Base-by-base conservation (phyloP, 2,113 vertebrate genomes). In the Vireo altiloquus region DNA sequence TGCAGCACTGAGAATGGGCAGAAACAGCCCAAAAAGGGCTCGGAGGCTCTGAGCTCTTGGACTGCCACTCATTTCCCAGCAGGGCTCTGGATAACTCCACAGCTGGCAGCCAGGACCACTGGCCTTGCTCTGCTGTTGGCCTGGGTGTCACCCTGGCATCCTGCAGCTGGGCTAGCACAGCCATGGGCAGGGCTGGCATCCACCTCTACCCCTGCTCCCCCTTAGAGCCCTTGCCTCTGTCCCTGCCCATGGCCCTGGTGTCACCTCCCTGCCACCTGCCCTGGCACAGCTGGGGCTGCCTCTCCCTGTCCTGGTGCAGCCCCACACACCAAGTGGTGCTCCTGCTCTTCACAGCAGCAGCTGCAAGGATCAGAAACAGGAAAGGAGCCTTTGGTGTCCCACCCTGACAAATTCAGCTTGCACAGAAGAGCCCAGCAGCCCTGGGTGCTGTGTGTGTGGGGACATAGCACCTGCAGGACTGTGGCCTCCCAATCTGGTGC, bases 191-290 rank as follows among this genome's bases (percentile, higher is more conserved):
- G 33, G 37, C 37, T 33, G 87, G 19, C 68, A 31, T 9, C 76
- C 49, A 28, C 31, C 57, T 53, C 39, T 82, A 39, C 17, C 30
- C 40, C 27, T 9, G 4, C 9, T 30, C 52, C 52, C 27, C 10
- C n/a, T n/a, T n/a, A 6, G 3, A 21, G 4, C 9, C 12, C 5
- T 15, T 8, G 2, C 2, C 24, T 47, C 47, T 59, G 39, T 40
- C 40, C 42, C 23, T 40, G 35, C 24, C 56, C 16, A 1, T 21
- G 31, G 25, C 25, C 46, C 63, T 54, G 22, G 23, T 4, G 7
- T 30, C 22, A 4, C 37, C 21, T 66, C 31, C 37, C 25, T 77
- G 10, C n/a, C 11, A 1, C 23, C 69, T 39, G 21, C 46, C 47
- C 42, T 68, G 10, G 30, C 52, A 6, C 44, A 7, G 15, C 44